phyloP scores from a whole-genome alignment of 2,797 vertebrate genomes.

The Macroramphosus scolopax region DNA sequence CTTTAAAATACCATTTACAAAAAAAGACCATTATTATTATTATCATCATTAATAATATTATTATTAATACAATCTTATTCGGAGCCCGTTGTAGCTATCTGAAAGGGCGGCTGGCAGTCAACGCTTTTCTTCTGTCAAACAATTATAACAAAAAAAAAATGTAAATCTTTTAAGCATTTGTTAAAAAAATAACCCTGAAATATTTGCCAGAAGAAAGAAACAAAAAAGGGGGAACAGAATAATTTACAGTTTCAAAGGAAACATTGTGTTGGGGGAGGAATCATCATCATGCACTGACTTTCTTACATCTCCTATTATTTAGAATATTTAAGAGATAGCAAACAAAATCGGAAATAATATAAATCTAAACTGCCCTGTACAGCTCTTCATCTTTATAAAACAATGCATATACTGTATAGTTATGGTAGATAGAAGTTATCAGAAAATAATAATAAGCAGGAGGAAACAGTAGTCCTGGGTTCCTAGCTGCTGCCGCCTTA shows the following conservation, averaged over 20 bases:
- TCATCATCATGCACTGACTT: constrained; percentile 89
- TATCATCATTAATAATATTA: constrained; percentile 66
- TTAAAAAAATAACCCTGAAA: constrained; percentile 80
- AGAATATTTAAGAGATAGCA: constrained; percentile 87
- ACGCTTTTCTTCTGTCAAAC: constrained; percentile 68
- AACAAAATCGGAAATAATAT: constrained; percentile 85
- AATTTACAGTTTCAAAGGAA: constrained; percentile 91
- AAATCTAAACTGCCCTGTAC: constrained; percentile 92
- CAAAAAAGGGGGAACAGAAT: constrained; percentile 84
- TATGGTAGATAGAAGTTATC: constrained; percentile 78
- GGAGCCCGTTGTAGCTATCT: constrained; percentile 80
- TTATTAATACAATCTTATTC: constrained; percentile 94
- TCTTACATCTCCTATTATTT: constrained; percentile 98
- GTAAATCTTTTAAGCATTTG: constrained; percentile 50
- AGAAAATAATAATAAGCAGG: constrained; percentile 39
- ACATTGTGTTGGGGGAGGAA: constrained; percentile 73
- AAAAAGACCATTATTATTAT: constrained; percentile 73
- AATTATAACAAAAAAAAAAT: constrained; percentile 59
- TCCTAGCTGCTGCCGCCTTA: constrained; percentile 81
- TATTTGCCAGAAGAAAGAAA: constrained; percentile 81
- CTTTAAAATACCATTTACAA: constrained; percentile 99
- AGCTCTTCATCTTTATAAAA: constrained; percentile 84
- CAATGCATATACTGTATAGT: constrained; percentile 83
- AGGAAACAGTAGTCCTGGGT: constrained; percentile 84
- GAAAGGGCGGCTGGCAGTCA: constrained; percentile 72